phyloP scores from a whole-genome alignment of 2,888 invertebrate genomes.

The Pachliopta kotzebuea region DNA sequence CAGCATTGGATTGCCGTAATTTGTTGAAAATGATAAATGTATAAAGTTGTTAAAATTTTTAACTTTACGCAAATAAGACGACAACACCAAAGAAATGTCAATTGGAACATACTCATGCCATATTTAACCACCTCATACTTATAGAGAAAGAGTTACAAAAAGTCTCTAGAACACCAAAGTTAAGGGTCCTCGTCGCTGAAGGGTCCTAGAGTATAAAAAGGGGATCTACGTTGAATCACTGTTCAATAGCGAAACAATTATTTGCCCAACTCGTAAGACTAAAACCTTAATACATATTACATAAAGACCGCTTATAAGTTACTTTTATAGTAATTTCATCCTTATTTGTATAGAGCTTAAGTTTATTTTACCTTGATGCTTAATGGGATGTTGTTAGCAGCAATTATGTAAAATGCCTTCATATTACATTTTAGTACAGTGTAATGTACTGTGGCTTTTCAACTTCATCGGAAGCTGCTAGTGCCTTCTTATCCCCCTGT shows the following conservation, averaged over 20 bases:
- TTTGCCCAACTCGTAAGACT: constrained; percentile 2
- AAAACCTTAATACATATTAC: neutral
- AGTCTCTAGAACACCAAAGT: neutral
- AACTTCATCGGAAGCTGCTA: no score
- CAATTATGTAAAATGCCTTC: neutral
- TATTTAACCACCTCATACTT: neutral
- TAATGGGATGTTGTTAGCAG: neutral
- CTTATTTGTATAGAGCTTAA: neutral
- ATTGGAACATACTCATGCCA: neutral
- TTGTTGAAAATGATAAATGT: no score
- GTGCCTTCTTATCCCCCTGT: no score
- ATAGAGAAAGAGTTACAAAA: constrained; percentile 11
- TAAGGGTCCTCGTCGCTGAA: neutral
- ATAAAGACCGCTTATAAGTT: neutral
- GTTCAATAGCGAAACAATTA: constrained; percentile 15
- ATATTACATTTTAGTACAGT: neutral
- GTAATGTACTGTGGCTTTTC: no score
- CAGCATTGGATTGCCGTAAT: no score
- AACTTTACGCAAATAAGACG: neutral
- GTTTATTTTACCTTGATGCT: neutral
- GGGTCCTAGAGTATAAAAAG: constrained; percentile 16
- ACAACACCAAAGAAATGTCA: neutral
- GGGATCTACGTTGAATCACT: constrained; percentile 8
- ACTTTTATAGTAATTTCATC: neutral
- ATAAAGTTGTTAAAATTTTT: no score